phyloP scores from a whole-genome alignment of 2,113 vertebrate species.

The Dissostichus mawsoni region DNA sequence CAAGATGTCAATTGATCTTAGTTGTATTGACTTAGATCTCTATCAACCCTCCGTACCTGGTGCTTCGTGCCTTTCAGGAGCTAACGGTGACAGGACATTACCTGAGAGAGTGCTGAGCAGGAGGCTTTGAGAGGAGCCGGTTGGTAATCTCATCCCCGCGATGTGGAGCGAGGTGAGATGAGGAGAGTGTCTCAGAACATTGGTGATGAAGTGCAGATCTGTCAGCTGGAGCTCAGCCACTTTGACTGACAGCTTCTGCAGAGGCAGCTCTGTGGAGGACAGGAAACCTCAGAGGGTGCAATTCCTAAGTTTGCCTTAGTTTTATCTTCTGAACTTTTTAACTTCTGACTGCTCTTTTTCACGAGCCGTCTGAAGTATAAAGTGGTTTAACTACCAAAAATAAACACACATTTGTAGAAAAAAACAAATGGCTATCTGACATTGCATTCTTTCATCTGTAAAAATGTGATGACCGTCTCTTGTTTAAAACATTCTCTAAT shows the following conservation, averaged over 20 bases:
- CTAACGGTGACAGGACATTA: neutral
- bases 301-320: neutral
- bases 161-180: conserved; percentile 45
- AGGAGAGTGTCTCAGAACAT: conserved; percentile 46
- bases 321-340: neutral
- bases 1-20: neutral
- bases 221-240: conserved; percentile 14
- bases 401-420: too few species aligned
- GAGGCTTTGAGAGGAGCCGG: conserved; percentile 7
- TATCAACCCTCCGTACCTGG: too few species aligned
- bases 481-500: neutral
- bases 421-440: too few species aligned
- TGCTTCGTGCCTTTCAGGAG: neutral
- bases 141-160: conserved; percentile 36
- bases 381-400: too few species aligned
- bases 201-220: conserved; percentile 20
- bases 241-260: conserved; percentile 61
- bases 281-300: neutral
- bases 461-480: too few species aligned
- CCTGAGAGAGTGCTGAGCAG: conserved; percentile 65
- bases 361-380: too few species aligned
- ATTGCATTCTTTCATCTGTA: too few species aligned
- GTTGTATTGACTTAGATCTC: neutral
- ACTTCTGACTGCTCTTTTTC: too few species aligned
- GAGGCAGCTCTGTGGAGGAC: conserved; percentile 3